These are phyloP conservation scores for Chaenocephalus aceratus DNA, from an alignment of 2,113 vertebrate species.

Conservation along the genomic window DNA sequence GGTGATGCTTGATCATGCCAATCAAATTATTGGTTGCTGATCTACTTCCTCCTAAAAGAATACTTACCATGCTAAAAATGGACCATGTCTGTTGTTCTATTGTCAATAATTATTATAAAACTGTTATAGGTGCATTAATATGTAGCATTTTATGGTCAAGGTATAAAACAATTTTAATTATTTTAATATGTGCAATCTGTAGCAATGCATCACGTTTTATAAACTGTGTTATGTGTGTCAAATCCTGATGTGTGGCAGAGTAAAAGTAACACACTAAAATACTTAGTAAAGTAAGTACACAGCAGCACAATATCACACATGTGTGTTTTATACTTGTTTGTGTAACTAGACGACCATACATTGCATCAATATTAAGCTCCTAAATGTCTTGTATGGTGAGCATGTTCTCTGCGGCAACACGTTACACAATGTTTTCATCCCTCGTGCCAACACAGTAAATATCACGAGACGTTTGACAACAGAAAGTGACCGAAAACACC, in stretches of 20 bases:
- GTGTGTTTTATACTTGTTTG: no score
- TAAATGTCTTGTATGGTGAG: no score
- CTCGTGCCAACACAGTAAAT: no score
- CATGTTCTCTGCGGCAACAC: constrained; percentile 22
- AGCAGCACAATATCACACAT: neutral
- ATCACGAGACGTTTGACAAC: neutral
- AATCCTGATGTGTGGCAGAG: neutral
- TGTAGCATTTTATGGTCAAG: neutral
- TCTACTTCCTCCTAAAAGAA: neutral
- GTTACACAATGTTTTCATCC: constrained; percentile 22
- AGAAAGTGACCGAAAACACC: no score
- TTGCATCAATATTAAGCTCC: no score
- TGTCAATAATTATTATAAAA: neutral
- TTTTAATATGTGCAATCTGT: neutral
- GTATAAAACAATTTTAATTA: neutral
- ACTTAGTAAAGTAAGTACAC: neutral
- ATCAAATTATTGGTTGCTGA: no score
- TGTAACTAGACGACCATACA: no score
- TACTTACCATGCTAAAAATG: neutral
- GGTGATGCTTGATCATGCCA: neutral
- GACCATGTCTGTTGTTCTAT: neutral
- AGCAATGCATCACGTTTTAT: neutral
- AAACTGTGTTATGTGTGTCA: neutral
- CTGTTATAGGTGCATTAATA: neutral
- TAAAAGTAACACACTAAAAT: neutral